Conservation (phyloP, 2,113 vertebrate species). For the Pionites leucogaster region DNA sequence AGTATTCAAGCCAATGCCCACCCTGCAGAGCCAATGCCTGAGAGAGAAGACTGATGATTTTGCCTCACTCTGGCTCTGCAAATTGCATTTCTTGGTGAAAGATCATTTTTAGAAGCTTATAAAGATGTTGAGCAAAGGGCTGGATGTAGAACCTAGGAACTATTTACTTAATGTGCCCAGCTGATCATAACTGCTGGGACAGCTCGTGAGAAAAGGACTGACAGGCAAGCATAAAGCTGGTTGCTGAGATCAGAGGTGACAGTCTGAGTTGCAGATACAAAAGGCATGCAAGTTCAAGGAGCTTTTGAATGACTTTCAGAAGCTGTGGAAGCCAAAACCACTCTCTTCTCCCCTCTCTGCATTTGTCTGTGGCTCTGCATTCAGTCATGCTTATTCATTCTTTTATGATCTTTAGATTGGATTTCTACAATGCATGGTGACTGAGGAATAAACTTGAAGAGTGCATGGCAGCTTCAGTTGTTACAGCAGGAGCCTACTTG, state of each 20-base stretch:
- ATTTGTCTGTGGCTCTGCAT: not conserved
- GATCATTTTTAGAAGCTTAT: not conserved
- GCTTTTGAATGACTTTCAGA: not conserved
- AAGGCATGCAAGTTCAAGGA: not conserved
- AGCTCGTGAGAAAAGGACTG: constrained; percentile 17
- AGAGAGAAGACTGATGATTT: not conserved
- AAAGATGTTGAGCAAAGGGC: not conserved
- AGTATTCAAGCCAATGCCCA: not conserved
- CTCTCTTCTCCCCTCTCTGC: not conserved
- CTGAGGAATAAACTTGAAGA: constrained; percentile 9
- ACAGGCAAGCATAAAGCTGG: not conserved
- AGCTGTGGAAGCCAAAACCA: not conserved
- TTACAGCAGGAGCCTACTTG: not conserved
- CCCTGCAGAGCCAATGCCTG: not conserved
- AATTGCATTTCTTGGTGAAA: not conserved
- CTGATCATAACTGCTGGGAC: not conserved
- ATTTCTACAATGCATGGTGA: not conserved
- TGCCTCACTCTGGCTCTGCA: not conserved
- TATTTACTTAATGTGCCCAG: constrained; percentile 42
- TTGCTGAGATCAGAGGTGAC: constrained; percentile 16
- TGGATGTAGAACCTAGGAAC: not conserved
- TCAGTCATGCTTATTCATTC: constrained; percentile 1
- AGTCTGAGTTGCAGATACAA: not conserved
- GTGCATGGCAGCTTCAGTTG: not conserved
- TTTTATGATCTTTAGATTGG: constrained; percentile 1